Conservation (phyloP, 2,888 invertebrate genomes). For the Coremacera marginata region DNA sequence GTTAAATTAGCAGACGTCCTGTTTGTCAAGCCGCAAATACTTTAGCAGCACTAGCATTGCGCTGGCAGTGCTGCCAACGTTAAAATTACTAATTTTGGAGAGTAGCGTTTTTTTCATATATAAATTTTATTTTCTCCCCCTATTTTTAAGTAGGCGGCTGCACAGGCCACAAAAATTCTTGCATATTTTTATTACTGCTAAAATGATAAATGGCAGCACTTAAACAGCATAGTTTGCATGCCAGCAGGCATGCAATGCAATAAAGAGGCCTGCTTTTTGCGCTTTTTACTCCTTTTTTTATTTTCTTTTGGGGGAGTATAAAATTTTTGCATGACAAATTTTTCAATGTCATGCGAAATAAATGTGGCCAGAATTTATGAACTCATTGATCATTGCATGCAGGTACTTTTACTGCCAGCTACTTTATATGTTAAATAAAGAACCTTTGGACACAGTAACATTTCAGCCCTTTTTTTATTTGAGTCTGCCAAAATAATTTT, state of each 20-base stretch:
- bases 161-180: neutral
- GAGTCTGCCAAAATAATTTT: no score
- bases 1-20: conserved; percentile 26
- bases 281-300: neutral
- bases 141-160: neutral
- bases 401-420: no score
- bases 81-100: neutral
- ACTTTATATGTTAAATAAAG: no score
- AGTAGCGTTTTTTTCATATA: neutral
- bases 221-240: neutral
- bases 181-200: conserved; percentile 1
- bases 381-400: no score
- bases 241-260: neutral
- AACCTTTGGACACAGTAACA: no score
- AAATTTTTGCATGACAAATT: neutral
- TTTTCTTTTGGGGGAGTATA: neutral
- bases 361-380: no score
- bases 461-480: no score
- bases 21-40: neutral
- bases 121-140: neutral
- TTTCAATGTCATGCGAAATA: conserved; percentile 7
- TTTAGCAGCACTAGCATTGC: neutral
- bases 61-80: neutral
- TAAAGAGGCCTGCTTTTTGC: neutral
- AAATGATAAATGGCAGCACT: conserved; percentile 12